Conservation (phyloP, 1,140 invertebrate species). For the Bombus sylvicola region DNA sequence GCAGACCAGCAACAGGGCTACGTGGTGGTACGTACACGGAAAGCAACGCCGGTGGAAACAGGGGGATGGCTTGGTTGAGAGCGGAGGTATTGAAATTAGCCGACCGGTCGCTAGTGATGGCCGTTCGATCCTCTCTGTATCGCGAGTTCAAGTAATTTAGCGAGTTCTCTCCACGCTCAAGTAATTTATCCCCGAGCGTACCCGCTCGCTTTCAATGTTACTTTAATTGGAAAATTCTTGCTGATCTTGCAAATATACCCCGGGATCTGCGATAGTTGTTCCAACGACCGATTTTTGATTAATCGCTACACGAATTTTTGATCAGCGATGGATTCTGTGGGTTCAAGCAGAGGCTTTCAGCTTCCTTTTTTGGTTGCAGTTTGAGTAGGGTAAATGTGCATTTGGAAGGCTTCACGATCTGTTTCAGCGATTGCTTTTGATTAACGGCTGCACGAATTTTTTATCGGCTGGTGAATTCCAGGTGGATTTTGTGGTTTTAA, state of each 20-base stretch:
- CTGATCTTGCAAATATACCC: background rate
- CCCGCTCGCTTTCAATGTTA: background rate
- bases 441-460: too few species aligned
- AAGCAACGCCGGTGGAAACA: slow-evolving; percentile 2
- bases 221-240: slow-evolving; percentile 2
- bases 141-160: slow-evolving; percentile 54
- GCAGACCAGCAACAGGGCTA: background rate
- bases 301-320: background rate
- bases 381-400: too few species aligned
- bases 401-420: too few species aligned
- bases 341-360: too few species aligned
- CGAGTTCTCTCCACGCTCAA: slow-evolving; percentile 33
- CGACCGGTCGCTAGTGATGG: slow-evolving; percentile 60
- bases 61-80: slow-evolving; percentile 6
- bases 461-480: too few species aligned
- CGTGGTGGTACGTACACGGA: slow-evolving; percentile 50
- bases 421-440: too few species aligned
- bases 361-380: too few species aligned
- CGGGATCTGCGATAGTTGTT: background rate
- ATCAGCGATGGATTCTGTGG: too few species aligned
- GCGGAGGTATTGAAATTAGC: slow-evolving; percentile 76
- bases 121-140: slow-evolving; percentile 49
- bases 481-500: too few species aligned
- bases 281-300: background rate
- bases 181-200: slow-evolving; percentile 23